Conservation (phyloP, 2,888 invertebrate species). For the Anodontia alba region DNA sequence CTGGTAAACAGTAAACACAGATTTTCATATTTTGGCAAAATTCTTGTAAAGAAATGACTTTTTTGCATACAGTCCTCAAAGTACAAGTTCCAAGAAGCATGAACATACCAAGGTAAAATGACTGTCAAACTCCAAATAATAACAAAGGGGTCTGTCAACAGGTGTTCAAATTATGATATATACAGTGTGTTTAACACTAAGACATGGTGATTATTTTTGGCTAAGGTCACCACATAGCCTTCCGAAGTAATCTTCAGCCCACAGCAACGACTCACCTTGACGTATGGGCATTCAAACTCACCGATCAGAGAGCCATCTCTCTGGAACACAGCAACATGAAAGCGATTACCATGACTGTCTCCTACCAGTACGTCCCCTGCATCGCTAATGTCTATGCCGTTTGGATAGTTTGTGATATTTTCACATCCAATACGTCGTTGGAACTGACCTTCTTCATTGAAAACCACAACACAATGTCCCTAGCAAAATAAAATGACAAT, state of each 20-base stretch:
- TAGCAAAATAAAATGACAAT: constrained; percentile 64
- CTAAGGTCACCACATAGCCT: constrained; percentile 95
- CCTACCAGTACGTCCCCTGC: constrained; percentile 98
- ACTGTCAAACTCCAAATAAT: neutral
- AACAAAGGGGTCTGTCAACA: neutral
- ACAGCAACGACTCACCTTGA: constrained; percentile 99
- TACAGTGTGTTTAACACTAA: constrained; percentile 90
- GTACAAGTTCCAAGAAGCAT: neutral
- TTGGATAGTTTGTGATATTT: constrained; percentile 98
- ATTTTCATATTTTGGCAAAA: no score
- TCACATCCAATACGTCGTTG: constrained; percentile 97
- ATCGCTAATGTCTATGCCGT: constrained; percentile 98
- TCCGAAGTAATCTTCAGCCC: constrained; percentile 98
- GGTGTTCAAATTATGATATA: constrained; percentile 68
- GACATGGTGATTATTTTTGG: constrained; percentile 99
- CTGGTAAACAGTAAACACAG: no score
- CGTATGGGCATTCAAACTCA: constrained; percentile 98
- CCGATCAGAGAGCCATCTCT: constrained; percentile 89
- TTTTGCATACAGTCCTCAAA: no score
- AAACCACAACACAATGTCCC: constrained; percentile 96
- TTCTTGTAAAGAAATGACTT: no score
- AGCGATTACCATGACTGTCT: constrained; percentile 98
- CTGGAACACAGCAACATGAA: constrained; percentile 98
- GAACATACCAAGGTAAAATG: neutral
- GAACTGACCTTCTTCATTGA: constrained; percentile 95